phyloP scores from a whole-genome alignment of 2,888 invertebrate species.

The Cephus nigrinus region DNA sequence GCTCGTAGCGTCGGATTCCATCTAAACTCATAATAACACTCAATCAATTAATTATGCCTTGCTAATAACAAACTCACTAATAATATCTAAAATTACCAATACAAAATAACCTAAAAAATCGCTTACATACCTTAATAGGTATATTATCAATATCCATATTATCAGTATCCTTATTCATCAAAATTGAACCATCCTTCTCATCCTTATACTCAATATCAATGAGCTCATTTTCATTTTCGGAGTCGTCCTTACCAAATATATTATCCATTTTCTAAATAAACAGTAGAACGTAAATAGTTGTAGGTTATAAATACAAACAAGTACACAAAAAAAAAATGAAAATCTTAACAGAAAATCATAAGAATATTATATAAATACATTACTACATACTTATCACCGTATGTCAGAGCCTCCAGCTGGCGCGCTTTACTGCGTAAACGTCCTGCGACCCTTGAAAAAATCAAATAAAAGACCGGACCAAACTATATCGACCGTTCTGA shows the following conservation, averaged over 20 bases:
- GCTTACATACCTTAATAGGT: conserved; percentile 36
- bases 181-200: conserved; percentile 24
- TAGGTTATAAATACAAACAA: neutral
- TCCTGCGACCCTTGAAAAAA: neutral
- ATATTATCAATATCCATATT: conserved; percentile 35
- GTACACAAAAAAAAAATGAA: neutral
- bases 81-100: neutral
- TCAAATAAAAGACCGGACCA: neutral
- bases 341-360: neutral
- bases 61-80: neutral
- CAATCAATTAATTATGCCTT: neutral
- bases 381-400: neutral
- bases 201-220: conserved; percentile 40
- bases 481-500: neutral
- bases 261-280: conserved; percentile 44
- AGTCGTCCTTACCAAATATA: conserved; percentile 56
- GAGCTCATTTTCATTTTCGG: conserved; percentile 50
- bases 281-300: neutral
- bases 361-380: neutral
- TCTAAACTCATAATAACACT: conserved; percentile 22
- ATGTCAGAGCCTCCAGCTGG: neutral
- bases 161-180: conserved; percentile 31
- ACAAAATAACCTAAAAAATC: neutral
- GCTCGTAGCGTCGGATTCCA: conserved; percentile 41
- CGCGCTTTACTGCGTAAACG: neutral